These are phyloP conservation scores for Hippocampus zosterae DNA, from an alignment of 2,113 vertebrate genomes.

Conservation along the genomic window DNA sequence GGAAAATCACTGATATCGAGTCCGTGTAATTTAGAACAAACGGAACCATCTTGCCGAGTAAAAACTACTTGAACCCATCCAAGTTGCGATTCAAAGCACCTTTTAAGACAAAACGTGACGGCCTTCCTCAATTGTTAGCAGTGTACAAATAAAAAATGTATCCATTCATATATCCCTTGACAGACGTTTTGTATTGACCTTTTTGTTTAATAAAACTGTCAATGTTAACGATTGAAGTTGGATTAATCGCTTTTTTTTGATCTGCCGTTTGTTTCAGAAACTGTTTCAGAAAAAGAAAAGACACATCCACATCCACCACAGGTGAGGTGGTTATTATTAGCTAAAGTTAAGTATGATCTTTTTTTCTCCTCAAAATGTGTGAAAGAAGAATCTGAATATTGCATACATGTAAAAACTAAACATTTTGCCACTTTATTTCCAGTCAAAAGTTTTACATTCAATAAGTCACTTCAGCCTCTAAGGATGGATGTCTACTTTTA, in stretches of 20 bases:
- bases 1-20: background rate
- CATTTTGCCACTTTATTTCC: no score
- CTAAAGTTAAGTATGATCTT: no score
- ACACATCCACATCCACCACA: no score
- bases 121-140: background rate
- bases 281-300: no score
- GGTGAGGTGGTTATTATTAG: no score
- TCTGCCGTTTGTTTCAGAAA: no score
- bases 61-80: background rate
- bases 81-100: background rate
- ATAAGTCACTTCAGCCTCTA: background rate
- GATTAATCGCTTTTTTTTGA: no score
- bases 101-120: background rate
- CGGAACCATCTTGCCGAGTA: background rate
- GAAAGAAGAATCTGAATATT: no score
- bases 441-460: background rate
- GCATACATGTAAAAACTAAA: no score
- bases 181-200: slow-evolving; percentile 5
- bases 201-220: background rate
- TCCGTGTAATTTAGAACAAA: background rate
- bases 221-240: background rate
- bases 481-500: background rate
- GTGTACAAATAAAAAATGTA: background rate
- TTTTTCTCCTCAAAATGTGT: no score
- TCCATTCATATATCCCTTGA: background rate